Percentiles rank a stretch among this genome's conserved stretches.
These are phyloP conservation scores for Tarsius wallacei DNA, from an alignment of 2,797 vertebrate genomes.

Conservation along the genomic window DNA sequence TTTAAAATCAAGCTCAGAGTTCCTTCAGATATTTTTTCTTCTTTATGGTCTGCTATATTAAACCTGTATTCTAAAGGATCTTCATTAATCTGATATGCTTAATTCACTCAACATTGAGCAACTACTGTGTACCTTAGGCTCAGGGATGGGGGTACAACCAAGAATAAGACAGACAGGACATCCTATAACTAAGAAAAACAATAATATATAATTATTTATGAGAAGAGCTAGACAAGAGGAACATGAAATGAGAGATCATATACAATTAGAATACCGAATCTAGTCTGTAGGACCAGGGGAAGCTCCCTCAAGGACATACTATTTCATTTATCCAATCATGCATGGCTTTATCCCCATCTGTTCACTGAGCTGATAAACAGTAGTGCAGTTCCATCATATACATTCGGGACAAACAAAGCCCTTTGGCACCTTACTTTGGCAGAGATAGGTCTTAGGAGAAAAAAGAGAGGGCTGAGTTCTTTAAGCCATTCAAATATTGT, in stretches of 20 bases:
- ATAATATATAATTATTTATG: background rate
- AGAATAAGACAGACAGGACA: background rate
- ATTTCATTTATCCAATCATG: background rate
- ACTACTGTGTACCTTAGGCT: background rate
- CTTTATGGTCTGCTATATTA: background rate
- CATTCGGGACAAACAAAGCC: constrained; percentile 1
- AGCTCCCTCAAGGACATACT: background rate
- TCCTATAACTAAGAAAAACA: background rate
- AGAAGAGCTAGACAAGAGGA: constrained; percentile 26
- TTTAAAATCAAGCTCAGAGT: background rate
- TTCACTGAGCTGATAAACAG: constrained; percentile 49
- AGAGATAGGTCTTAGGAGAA: background rate
- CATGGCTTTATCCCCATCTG: constrained; percentile 7
- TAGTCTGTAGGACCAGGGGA: background rate
- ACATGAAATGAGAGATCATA: background rate
- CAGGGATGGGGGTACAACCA: background rate
- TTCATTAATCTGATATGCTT: constrained; percentile 42
- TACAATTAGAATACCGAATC: background rate
- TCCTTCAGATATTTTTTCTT: background rate
- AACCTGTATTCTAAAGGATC: background rate
- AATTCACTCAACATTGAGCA: background rate
- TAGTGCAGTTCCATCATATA: background rate
- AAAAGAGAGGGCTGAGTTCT: background rate
- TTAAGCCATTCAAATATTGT: constrained; percentile 15
- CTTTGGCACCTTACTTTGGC: background rate